phyloP scores from a whole-genome alignment of 1,140 invertebrate genomes.

The Nymphalis io region DNA sequence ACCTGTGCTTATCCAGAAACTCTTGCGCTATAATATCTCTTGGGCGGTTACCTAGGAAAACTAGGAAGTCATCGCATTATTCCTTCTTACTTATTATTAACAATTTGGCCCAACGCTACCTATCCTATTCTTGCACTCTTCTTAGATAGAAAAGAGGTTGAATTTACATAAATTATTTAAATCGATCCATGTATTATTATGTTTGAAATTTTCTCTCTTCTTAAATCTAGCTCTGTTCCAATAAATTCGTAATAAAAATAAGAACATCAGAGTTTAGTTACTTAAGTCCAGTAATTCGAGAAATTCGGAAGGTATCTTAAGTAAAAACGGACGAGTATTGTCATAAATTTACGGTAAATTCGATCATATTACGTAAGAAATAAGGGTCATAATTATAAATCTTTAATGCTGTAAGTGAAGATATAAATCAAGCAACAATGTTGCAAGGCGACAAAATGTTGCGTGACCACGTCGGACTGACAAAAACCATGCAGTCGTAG shows the following conservation, averaged over 20 bases:
- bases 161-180: too few species aligned
- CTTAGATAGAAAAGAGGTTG: too few species aligned
- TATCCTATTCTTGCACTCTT: too few species aligned
- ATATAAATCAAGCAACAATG: constrained; percentile 7
- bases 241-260: not conserved
- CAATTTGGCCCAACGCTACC: too few species aligned
- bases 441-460: constrained; percentile 11
- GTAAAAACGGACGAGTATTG: not conserved
- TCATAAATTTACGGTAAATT: not conserved
- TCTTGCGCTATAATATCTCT: too few species aligned
- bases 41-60: too few species aligned
- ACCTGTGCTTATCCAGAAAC: too few species aligned
- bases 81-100: too few species aligned
- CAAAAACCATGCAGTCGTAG: constrained; percentile 10
- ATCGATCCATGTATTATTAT: too few species aligned
- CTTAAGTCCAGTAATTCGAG: not conserved
- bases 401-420: not conserved
- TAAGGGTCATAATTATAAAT: not conserved
- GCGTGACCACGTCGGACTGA: constrained; percentile 6
- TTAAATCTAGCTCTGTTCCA: not conserved
- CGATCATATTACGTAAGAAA: not conserved
- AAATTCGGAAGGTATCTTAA: not conserved
- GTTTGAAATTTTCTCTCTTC: too few species aligned
- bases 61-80: too few species aligned
- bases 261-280: not conserved